Conservation (phyloP, 37 sponge, comb jelly and placozoan species). For the Crambe crambe region DNA sequence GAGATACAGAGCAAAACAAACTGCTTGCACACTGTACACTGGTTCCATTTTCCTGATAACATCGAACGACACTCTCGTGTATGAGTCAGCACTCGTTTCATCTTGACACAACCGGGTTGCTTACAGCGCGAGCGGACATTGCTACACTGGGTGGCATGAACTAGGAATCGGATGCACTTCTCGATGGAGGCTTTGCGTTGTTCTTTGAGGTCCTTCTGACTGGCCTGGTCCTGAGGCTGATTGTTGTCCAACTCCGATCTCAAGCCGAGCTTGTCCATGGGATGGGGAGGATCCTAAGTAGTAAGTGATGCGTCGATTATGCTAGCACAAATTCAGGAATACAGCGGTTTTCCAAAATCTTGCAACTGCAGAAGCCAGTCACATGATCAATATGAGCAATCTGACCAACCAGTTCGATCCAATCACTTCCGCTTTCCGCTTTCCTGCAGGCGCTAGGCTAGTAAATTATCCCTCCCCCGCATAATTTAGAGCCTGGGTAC, state of each 20-base stretch:
- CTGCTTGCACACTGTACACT: conserved; percentile 89
- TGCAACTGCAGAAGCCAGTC: too few species aligned
- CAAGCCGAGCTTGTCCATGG: conserved; percentile 84
- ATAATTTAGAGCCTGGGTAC: too few species aligned
- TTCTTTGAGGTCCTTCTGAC: conserved; percentile 32
- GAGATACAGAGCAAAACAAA: conserved; percentile 82
- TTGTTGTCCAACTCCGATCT: conserved; percentile 52
- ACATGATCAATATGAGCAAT: too few species aligned
- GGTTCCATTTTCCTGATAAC: conserved; percentile 55
- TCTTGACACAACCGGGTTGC: conserved; percentile 84
- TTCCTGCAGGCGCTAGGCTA: too few species aligned
- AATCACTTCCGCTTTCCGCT: too few species aligned
- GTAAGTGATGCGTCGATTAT: too few species aligned
- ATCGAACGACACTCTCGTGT: conserved; percentile 73
- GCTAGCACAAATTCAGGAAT: too few species aligned
- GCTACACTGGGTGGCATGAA: conserved; percentile 90
- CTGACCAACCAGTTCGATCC: too few species aligned
- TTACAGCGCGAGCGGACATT: conserved; percentile 79
- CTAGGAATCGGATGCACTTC: conserved; percentile 82
- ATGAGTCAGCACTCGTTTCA: conserved; percentile 94
- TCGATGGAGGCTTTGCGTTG: conserved; percentile 72
- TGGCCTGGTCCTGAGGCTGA: neutral
- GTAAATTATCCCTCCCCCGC: too few species aligned
- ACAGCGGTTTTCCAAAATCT: too few species aligned
- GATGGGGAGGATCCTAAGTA: conserved; percentile 87